Evolutionary conservation across 2,888 invertebrate species (phyloP).

Genomic region (Agriotes lineatus): DNA sequence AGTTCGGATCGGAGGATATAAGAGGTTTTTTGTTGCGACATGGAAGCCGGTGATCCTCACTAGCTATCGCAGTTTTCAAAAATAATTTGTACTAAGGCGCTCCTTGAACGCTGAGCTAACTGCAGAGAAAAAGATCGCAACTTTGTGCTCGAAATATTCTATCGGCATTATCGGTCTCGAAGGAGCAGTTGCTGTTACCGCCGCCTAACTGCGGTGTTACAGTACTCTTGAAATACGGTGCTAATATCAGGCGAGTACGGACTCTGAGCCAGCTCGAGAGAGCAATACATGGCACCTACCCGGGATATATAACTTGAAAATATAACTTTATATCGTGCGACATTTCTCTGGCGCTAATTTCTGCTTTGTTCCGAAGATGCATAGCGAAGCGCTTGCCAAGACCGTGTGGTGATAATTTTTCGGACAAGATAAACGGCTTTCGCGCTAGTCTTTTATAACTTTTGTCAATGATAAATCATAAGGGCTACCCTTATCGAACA

Average conservation of each 20-base stretch:
- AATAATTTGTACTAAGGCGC: conserved; percentile 33
- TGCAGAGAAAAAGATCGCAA: conserved; percentile 40
- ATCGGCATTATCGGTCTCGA: conserved; percentile 61
- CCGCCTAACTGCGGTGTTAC: conserved; percentile 53
- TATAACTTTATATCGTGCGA: conserved; percentile 18
- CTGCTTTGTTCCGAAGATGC: conserved; percentile 13
- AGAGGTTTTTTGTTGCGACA: neutral
- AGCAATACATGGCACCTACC: conserved; percentile 32
- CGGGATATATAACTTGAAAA: conserved; percentile 32
- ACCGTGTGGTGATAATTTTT: too few species aligned
- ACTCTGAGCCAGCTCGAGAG: conserved; percentile 38
- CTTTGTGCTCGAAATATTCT: conserved; percentile 58
- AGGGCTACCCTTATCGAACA: too few species aligned
- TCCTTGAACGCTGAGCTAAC: conserved; percentile 24
- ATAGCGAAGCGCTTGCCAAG: too few species aligned
- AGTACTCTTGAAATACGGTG: conserved; percentile 61
- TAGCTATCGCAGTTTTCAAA: conserved; percentile 20
- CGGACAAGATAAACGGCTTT: too few species aligned
- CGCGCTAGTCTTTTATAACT: too few species aligned
- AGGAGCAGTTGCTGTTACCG: conserved; percentile 58
- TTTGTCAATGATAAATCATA: too few species aligned
- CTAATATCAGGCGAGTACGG: conserved; percentile 57
- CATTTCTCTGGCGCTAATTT: conserved; percentile 25
- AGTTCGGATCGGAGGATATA: neutral
- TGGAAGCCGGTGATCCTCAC: neutral